Conservation (phyloP, 2,888 invertebrate species). For the Caenorhabditis becei region DNA sequence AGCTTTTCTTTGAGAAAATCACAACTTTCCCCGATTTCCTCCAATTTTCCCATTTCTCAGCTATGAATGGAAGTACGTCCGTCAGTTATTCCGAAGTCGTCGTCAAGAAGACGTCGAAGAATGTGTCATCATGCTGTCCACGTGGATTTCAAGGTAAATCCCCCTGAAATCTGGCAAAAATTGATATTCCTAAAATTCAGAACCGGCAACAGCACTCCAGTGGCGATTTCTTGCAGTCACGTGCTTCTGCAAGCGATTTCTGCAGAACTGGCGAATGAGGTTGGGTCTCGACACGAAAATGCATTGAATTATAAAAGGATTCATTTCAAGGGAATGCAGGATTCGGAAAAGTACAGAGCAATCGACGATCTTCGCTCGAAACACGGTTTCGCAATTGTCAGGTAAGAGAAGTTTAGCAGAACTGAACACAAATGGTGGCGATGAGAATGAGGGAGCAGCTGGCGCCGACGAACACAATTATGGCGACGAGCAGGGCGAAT, state of each 20-base stretch:
- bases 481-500: slow-evolving; percentile 74
- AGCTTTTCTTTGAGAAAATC: too few relatives aligned
- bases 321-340: slow-evolving; percentile 35
- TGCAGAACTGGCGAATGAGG: slow-evolving; percentile 29
- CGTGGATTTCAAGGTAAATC: slow-evolving; percentile 65
- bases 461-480: slow-evolving; percentile 76
- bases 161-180: not conserved
- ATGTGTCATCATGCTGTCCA: slow-evolving; percentile 57
- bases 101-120: slow-evolving; percentile 61
- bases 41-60: slow-evolving; percentile 37
- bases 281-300: not conserved
- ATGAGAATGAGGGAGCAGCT: slow-evolving; percentile 75
- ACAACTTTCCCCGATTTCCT: not conserved
- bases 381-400: slow-evolving; percentile 55
- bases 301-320: not conserved
- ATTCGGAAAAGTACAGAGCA: slow-evolving; percentile 36
- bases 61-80: slow-evolving; percentile 68
- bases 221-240: slow-evolving; percentile 64
- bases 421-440: slow-evolving; percentile 77
- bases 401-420: slow-evolving; percentile 57
- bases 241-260: slow-evolving; percentile 53
- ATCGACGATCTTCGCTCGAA: slow-evolving; percentile 48
- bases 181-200: slow-evolving; percentile 31
- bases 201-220: slow-evolving; percentile 59
- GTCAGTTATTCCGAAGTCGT: slow-evolving; percentile 52